Evolutionary conservation across 2,888 invertebrate species (phyloP).

Genomic region (Pasiphila rectangulata): DNA sequence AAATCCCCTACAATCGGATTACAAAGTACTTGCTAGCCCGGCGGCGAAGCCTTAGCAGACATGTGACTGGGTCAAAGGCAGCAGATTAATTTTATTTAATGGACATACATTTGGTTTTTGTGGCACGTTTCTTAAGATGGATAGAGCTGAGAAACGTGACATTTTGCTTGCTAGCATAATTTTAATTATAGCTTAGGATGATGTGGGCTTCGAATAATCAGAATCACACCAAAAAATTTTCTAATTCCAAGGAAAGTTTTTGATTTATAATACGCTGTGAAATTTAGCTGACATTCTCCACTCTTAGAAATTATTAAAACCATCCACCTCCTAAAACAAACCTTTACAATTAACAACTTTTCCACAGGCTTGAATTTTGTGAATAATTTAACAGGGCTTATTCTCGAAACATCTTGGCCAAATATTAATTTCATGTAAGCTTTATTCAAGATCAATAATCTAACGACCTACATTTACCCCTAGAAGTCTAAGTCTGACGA

Average conservation of each 20-base stretch:
- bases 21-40: slow-evolving; percentile 41
- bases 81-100: slow-evolving; percentile 39
- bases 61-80: slow-evolving; percentile 54
- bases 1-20: slow-evolving; percentile 54
- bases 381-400: slow-evolving; percentile 3
- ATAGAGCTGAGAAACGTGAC: slow-evolving; percentile 14
- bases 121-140: slow-evolving; percentile 16
- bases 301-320: not conserved
- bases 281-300: no score
- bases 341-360: not conserved
- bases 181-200: not conserved
- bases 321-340: not conserved
- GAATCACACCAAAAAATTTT: no score
- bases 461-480: slow-evolving; percentile 11
- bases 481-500: not conserved
- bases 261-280: no score
- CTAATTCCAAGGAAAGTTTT: no score
- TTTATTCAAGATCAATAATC: slow-evolving; percentile 3
- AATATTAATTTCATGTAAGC: slow-evolving; percentile 6
- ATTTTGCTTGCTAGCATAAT: slow-evolving; percentile 3
- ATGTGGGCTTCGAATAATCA: slow-evolving; percentile 2
- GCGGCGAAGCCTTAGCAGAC: slow-evolving; percentile 47
- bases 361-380: not conserved
- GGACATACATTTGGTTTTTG: slow-evolving; percentile 21
- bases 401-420: slow-evolving; percentile 7